phyloP scores from a whole-genome alignment of 37 sponge, comb jelly and placozoan genomes.

The Bolinopsis microptera region DNA sequence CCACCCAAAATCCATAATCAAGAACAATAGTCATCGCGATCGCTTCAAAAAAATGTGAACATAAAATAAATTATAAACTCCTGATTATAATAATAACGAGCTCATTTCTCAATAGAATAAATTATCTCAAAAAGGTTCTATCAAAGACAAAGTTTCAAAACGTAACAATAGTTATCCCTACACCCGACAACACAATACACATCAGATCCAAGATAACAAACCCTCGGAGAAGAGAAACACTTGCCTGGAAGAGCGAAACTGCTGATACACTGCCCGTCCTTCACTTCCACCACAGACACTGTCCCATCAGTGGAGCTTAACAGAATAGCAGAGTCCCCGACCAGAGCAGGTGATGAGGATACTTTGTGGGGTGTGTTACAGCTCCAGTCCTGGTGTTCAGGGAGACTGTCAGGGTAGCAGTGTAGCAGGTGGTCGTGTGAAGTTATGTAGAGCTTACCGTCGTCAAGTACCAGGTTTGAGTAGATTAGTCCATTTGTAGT shows the following conservation, averaged over 20 bases:
- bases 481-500: not conserved
- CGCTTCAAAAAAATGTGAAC: too few relatives aligned
- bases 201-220: not conserved
- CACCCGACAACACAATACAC: not conserved
- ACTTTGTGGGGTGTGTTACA: not conserved
- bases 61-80: too few relatives aligned
- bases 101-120: too few relatives aligned
- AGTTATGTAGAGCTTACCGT: not conserved
- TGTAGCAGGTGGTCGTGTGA: not conserved
- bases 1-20: too few relatives aligned
- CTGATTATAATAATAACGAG: too few relatives aligned
- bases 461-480: not conserved
- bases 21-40: too few relatives aligned
- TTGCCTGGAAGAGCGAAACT: not conserved
- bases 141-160: not conserved
- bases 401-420: not conserved
- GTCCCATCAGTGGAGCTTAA: not conserved
- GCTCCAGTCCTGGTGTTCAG: not conserved
- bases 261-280: not conserved
- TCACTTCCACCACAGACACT: not conserved
- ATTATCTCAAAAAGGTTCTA: too few relatives aligned
- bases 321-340: not conserved
- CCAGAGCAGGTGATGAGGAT: not conserved
- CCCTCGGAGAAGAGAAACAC: not conserved
- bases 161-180: slow-evolving; percentile 53